A percentile compares a stretch with the other conserved stretches of the same genome.
Conservation (phyloP, 1,140 invertebrate genomes). For the Microvelia longipes region DNA sequence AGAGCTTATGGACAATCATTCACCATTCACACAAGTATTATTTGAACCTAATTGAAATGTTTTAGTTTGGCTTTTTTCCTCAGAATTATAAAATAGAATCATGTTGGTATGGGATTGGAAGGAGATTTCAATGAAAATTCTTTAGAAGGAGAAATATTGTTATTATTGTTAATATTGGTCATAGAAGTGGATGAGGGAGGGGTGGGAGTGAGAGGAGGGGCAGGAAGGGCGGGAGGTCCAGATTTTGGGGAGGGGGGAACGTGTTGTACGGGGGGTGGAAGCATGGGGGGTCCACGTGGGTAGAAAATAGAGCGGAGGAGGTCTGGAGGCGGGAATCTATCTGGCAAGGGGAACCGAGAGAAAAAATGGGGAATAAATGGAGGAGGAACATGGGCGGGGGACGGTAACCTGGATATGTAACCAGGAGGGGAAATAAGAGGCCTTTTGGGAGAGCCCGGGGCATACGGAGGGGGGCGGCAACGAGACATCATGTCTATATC, state of each 20-base stretch:
- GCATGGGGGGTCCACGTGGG: slow-evolving; percentile 21
- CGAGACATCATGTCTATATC: slow-evolving; percentile 1
- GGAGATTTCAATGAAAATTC: neutral
- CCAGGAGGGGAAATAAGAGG: slow-evolving; percentile 9
- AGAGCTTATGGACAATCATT: too few relatives aligned
- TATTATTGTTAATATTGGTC: neutral
- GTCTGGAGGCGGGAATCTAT: slow-evolving; percentile 15
- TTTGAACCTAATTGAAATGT: too few relatives aligned
- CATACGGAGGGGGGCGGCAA: slow-evolving; percentile 19
- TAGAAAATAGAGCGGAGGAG: slow-evolving; percentile 22
- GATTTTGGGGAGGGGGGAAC: neutral
- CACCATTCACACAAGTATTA: too few relatives aligned
- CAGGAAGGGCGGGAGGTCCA: neutral
- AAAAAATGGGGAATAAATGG: slow-evolving; percentile 11
- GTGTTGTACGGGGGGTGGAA: slow-evolving; percentile 17
- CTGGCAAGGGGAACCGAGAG: slow-evolving; percentile 9
- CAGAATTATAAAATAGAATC: too few relatives aligned
- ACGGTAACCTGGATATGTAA: slow-evolving; percentile 16
- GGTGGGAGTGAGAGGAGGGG: neutral
- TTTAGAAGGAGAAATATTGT: neutral
- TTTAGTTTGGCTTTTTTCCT: too few relatives aligned
- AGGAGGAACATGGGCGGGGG: slow-evolving; percentile 6
- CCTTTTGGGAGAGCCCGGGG: slow-evolving; percentile 18
- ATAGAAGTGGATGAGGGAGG: neutral
- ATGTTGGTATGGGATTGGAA: neutral